Evolutionary conservation across 2,888 invertebrate species (phyloP).

Genomic region (Hirtodrosophila alboralis): DNA sequence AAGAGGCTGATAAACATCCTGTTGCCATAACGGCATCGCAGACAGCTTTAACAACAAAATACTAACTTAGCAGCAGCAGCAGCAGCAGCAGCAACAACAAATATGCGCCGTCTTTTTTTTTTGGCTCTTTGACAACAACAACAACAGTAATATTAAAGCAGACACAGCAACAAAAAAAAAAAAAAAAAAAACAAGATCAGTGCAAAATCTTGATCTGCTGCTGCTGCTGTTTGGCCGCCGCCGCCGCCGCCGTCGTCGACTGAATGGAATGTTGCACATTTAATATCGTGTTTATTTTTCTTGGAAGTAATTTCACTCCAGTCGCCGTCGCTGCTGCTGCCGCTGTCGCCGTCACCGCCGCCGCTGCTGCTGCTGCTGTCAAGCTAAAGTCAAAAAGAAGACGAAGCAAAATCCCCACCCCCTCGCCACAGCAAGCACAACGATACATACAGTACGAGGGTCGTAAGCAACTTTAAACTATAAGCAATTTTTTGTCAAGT

Average conservation of each 20-base stretch:
- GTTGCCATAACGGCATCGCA: conserved; percentile 53
- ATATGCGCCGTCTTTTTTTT: conserved; percentile 5
- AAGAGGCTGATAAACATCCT: conserved; percentile 34
- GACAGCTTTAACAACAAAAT: conserved; percentile 9
- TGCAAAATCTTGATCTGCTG: conserved; percentile 37
- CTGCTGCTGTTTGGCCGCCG: conserved; percentile 4
- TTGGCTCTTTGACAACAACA: conserved; percentile 18
- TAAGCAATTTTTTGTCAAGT: too few relatives aligned
- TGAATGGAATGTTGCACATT: conserved; percentile 75
- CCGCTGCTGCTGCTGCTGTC: too few relatives aligned
- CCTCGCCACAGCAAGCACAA: too few relatives aligned
- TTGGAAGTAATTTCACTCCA: conserved; percentile 77
- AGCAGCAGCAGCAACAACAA: conserved; percentile 8
- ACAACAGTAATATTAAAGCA: conserved; percentile 3
- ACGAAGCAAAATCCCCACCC: conserved; percentile 19
- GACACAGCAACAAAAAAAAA: conserved; percentile 1
- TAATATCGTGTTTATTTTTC: conserved; percentile 78
- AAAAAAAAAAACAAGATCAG: conserved; percentile 11
- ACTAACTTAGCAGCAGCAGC: conserved; percentile 5
- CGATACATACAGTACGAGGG: background rate
- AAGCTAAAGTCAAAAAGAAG: conserved; percentile 9
- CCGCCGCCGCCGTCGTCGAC: conserved; percentile 11
- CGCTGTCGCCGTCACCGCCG: conserved; percentile 12
- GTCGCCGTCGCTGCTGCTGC: conserved; percentile 14
- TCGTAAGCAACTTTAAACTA: too few relatives aligned